A percentile compares a stretch with the other conserved stretches of the same genome.
These are phyloP conservation scores for Zygothrica quintamaculata DNA, from an alignment of 2,888 invertebrate genomes.

Conservation along the genomic window DNA sequence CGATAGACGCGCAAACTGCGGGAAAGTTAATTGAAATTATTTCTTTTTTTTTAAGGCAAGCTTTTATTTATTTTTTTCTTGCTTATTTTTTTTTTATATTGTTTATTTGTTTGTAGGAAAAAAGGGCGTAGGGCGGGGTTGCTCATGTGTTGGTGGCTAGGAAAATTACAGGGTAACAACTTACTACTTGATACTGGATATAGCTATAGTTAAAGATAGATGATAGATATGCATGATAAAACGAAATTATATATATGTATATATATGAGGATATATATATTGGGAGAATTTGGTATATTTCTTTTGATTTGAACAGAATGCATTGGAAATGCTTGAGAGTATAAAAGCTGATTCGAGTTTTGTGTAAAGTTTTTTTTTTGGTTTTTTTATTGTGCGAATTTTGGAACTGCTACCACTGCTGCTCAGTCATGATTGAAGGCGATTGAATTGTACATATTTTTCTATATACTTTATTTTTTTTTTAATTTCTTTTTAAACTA, in stretches of 20 bases:
- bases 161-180: slow-evolving; percentile 65
- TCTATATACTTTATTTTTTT: too few species aligned
- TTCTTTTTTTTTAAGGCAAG: slow-evolving; percentile 19
- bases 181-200: slow-evolving; percentile 66
- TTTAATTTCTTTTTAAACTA: too few species aligned
- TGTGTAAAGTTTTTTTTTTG: too few species aligned
- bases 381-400: slow-evolving; percentile 68
- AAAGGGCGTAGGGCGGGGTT: slow-evolving; percentile 2
- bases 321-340: slow-evolving; percentile 75
- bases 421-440: slow-evolving; percentile 75
- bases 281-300: too few species aligned
- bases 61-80: slow-evolving; percentile 4
- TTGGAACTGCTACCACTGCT: slow-evolving; percentile 80
- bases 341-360: slow-evolving; percentile 62
- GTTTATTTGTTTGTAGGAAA: neutral
- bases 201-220: slow-evolving; percentile 37
- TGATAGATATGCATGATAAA: slow-evolving; percentile 40
- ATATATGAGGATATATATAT: too few species aligned
- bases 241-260: too few species aligned
- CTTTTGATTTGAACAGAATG: slow-evolving; percentile 69
- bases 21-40: slow-evolving; percentile 79
- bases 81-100: neutral
- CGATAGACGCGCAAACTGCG: slow-evolving; percentile 62
- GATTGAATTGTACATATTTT: slow-evolving; percentile 1
- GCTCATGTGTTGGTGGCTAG: slow-evolving; percentile 27